A percentile compares a stretch with the other conserved stretches of the same genome.
Conservation (phyloP, 2,113 vertebrate species). For the Nibea coibor region DNA sequence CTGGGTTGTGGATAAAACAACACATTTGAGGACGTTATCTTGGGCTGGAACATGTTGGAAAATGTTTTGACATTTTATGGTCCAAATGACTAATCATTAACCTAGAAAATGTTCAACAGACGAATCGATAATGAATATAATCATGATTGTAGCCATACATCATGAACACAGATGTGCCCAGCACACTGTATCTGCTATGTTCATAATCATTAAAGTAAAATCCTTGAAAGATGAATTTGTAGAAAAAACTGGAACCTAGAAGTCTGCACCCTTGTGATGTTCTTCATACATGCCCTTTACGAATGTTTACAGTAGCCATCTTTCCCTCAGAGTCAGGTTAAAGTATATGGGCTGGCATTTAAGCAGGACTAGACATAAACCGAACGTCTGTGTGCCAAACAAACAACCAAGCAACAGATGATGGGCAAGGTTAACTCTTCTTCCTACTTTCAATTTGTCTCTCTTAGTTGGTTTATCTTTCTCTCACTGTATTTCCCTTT, state of each 20-base stretch:
- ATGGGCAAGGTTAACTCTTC: constrained; percentile 27
- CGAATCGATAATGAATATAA: no score
- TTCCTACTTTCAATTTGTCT: background rate
- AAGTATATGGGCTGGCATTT: constrained; percentile 73
- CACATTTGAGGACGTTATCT: no score
- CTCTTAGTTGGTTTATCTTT: background rate
- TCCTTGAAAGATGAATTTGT: background rate
- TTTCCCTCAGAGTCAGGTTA: constrained; percentile 17
- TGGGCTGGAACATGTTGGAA: no score
- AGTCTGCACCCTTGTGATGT: background rate
- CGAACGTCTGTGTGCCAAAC: constrained; percentile 63
- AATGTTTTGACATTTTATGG: no score
- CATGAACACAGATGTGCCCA: background rate
- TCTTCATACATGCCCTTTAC: constrained; percentile 1
- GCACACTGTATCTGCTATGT: background rate
- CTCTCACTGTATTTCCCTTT: no score
- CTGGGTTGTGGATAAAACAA: no score
- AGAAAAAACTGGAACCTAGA: background rate
- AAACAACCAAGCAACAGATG: constrained; percentile 51
- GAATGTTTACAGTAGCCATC: constrained; percentile 60
- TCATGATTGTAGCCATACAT: no score
- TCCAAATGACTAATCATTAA: no score
- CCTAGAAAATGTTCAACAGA: no score
- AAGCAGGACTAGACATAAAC: constrained; percentile 46
- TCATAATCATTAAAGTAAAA: background rate